Conservation (phyloP, 2,888 invertebrate species). For the Oscheius onirici region DNA sequence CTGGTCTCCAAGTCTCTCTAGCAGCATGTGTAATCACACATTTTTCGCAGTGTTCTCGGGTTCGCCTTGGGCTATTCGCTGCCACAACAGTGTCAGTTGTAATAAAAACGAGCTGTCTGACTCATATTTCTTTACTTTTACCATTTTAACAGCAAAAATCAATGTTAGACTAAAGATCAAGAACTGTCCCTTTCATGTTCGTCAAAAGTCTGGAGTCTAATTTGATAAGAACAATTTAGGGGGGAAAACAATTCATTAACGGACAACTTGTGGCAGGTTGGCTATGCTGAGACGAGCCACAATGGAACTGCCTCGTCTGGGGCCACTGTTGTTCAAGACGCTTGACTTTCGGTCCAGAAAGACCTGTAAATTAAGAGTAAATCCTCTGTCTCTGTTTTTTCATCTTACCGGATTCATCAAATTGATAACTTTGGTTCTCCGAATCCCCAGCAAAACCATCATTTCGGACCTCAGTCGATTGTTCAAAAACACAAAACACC, state of each 20-base stretch:
- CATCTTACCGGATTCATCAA: not conserved
- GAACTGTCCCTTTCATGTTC: no score
- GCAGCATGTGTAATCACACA: constrained; percentile 5
- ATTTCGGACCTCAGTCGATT: not conserved
- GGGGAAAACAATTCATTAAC: not conserved
- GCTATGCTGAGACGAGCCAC: not conserved
- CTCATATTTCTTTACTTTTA: not conserved
- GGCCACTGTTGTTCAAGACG: constrained; percentile 12
- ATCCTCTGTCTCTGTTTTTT: no score
- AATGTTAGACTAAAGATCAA: no score
- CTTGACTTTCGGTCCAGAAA: constrained; percentile 3
- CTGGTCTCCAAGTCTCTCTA: not conserved
- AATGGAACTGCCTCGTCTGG: constrained; percentile 2
- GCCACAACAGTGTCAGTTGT: no score
- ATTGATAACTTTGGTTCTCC: not conserved
- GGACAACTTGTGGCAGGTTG: constrained; percentile 2
- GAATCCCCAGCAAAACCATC: not conserved
- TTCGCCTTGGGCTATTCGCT: not conserved
- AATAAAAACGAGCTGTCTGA: not conserved
- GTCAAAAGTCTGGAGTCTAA: no score
- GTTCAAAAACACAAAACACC: not conserved
- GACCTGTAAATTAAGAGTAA: not conserved
- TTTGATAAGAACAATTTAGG: no score
- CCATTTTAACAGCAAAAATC: no score
- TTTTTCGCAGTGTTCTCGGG: not conserved